Evolutionary conservation across 2,113 vertebrate species (phyloP).

Genomic region (Marcusenius ussheri): DNA sequence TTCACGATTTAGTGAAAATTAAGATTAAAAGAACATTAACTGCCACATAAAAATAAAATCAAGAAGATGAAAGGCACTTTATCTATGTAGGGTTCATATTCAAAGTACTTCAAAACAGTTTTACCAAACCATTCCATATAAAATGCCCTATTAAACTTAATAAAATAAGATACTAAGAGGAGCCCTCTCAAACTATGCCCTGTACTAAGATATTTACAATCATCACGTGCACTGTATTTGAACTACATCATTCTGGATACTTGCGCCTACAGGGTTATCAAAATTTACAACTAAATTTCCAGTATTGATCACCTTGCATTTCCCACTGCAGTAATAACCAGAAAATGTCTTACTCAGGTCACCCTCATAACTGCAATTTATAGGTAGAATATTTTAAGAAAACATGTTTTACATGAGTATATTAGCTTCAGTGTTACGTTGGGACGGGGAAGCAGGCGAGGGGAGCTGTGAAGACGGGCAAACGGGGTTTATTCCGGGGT

Average conservation of each 20-base stretch:
- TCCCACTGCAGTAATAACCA: background rate
- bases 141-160: background rate
- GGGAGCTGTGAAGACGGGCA: no score
- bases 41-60: background rate
- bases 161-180: background rate
- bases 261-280: background rate
- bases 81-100: background rate
- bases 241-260: background rate
- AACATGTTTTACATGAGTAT: background rate
- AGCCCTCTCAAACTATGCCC: background rate
- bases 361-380: background rate
- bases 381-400: background rate
- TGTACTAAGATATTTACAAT: background rate
- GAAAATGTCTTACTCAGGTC: background rate
- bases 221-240: background rate
- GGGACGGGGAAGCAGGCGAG: no score
- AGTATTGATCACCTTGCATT: background rate
- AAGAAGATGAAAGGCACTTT: background rate
- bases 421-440: background rate
- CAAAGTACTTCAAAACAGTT: background rate
- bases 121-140: conserved; percentile 2
- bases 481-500: no score
- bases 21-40: conserved; percentile 18
- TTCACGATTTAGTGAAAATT: background rate
- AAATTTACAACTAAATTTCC: background rate